Conservation (phyloP, 2,113 vertebrate species). For the Camelus bactrianus region DNA sequence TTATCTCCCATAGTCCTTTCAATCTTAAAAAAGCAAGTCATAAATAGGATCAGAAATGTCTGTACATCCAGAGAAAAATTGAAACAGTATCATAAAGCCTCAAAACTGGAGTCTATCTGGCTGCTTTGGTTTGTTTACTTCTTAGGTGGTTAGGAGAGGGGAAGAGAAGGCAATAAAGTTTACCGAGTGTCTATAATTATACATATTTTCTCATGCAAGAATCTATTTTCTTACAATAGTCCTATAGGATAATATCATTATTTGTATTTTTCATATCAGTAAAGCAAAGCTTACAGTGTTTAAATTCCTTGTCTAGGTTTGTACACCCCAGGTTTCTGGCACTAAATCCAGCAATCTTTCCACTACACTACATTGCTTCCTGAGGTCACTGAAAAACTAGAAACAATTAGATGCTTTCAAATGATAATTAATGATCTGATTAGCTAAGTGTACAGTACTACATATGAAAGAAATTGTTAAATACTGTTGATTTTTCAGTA, state of each 20-base stretch:
- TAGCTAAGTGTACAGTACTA: neutral
- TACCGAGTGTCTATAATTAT: neutral
- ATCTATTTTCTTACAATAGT: neutral
- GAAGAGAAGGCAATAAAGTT: neutral
- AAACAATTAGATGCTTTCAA: neutral
- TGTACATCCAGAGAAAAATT: neutral
- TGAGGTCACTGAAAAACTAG: neutral
- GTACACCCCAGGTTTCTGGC: neutral
- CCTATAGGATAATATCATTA: neutral
- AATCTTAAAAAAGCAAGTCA: neutral
- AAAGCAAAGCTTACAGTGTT: neutral
- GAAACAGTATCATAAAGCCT: neutral
- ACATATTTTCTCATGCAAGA: neutral
- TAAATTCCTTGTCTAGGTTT: neutral
- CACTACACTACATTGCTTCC: neutral
- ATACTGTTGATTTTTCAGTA: neutral
- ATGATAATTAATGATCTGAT: neutral
- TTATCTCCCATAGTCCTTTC: neutral
- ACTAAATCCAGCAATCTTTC: neutral
- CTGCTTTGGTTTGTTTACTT: neutral
- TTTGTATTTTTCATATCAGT: neutral
- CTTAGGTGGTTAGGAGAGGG: neutral
- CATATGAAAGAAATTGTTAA: conserved; percentile 5
- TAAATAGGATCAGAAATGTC: neutral
- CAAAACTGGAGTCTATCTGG: neutral